Conservation (phyloP, 2,113 vertebrate species). For the Phaethon lepturus region DNA sequence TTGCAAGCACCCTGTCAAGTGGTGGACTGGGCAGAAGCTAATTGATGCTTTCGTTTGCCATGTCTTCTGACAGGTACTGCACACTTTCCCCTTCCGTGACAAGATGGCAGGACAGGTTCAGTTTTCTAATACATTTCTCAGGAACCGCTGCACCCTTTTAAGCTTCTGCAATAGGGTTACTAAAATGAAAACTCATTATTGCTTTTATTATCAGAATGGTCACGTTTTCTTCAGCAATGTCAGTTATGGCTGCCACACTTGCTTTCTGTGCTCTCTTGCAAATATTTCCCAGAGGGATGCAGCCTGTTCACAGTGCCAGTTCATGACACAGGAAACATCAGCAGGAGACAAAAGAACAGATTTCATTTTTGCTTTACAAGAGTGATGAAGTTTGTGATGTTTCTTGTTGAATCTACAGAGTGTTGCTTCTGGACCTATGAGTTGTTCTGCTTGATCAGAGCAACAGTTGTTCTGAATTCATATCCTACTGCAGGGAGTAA, state of each 20-base stretch:
- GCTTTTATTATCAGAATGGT: not conserved
- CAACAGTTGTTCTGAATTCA: not conserved
- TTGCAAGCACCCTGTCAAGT: conserved; percentile 7
- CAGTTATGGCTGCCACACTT: not conserved
- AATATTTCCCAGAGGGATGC: not conserved
- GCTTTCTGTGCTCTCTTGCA: not conserved
- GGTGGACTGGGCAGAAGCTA: not conserved
- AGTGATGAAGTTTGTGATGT: not conserved
- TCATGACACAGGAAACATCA: not conserved
- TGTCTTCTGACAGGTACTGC: not conserved
- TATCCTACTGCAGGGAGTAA: not conserved
- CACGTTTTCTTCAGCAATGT: not conserved
- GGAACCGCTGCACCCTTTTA: not conserved
- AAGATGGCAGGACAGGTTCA: not conserved
- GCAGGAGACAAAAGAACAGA: not conserved
- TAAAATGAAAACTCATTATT: not conserved
- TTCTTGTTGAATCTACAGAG: not conserved
- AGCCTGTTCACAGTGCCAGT: not conserved
- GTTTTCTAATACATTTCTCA: not conserved
- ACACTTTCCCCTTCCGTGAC: not conserved
- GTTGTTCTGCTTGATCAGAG: not conserved
- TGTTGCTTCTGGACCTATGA: not conserved
- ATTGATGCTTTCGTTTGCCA: not conserved
- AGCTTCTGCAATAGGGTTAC: not conserved
- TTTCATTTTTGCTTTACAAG: not conserved